Conservation (phyloP, 2,797 vertebrate genomes). For the Pachyuromys duprasi region DNA sequence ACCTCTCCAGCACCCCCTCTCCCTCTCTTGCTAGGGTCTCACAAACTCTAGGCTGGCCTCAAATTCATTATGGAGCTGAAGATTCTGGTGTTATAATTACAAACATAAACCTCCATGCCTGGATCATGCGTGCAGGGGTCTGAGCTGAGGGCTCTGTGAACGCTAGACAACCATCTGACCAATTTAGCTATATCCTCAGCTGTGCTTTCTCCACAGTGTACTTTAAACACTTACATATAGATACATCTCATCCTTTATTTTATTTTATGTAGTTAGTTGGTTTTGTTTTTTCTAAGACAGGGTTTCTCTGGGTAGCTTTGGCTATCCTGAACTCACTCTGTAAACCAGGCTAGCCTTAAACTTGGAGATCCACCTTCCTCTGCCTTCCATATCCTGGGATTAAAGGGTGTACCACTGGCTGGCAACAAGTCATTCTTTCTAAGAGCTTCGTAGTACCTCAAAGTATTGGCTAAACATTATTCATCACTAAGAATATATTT, state of each 20-base stretch:
- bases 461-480: not conserved
- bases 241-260: not conserved
- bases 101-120: not conserved
- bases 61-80: not conserved
- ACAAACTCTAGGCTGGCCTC: not conserved
- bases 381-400: not conserved
- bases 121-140: too few relatives aligned
- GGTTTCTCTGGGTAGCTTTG: not conserved
- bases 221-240: not conserved
- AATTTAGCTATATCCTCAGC: too few relatives aligned
- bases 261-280: too few relatives aligned
- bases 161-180: not conserved
- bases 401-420: not conserved
- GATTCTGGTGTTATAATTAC: not conserved
- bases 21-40: not conserved
- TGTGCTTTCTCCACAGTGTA: not conserved
- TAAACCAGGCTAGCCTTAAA: not conserved
- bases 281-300: not conserved
- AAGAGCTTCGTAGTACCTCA: not conserved
- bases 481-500: not conserved
- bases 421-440: not conserved
- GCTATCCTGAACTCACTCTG: not conserved
- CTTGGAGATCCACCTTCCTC: not conserved
- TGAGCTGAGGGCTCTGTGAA: not conserved
- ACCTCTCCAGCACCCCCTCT: too few relatives aligned